A percentile compares a stretch with the other conserved stretches of the same genome.
Evolutionary conservation across 2,888 invertebrate species (phyloP).

Genomic region (Camponotus fellah): DNA sequence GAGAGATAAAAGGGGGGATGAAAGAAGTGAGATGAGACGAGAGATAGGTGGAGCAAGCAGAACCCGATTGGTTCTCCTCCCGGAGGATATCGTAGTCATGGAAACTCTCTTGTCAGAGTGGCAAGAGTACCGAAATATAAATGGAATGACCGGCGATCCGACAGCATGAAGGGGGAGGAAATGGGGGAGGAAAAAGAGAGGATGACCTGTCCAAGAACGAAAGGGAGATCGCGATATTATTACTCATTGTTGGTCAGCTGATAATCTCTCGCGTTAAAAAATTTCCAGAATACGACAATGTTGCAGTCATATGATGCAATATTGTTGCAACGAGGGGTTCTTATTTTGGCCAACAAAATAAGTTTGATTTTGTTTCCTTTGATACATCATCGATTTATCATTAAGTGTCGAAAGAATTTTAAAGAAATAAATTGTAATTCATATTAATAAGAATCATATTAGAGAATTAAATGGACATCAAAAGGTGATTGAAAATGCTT

Average conservation of each 20-base stretch:
- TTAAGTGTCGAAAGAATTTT: conserved; percentile 5
- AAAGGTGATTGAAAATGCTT: not conserved
- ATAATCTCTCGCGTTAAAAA: not conserved
- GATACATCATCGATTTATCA: not conserved
- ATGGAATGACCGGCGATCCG: conserved; percentile 62
- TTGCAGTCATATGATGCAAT: conserved; percentile 4
- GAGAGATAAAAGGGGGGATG: conserved; percentile 7
- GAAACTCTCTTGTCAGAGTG: conserved; percentile 73
- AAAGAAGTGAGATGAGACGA: conserved; percentile 58
- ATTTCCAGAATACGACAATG: not conserved
- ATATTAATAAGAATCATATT: not conserved
- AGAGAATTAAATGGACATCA: not conserved
- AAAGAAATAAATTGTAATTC: not conserved
- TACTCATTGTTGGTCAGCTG: conserved; percentile 43
- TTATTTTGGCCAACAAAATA: conserved; percentile 11
- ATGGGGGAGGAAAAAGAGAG: conserved; percentile 49
- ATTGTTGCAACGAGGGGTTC: not conserved
- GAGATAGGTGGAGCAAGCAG: conserved; percentile 79
- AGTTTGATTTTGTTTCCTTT: conserved; percentile 1
- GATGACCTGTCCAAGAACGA: conserved; percentile 38
- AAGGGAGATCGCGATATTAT: conserved; percentile 54
- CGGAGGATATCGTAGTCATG: conserved; percentile 82
- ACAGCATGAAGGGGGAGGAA: conserved; percentile 8
- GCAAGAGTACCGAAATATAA: conserved; percentile 66
- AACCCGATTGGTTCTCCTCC: conserved; percentile 80